Evolutionary conservation across 2,888 invertebrate species (phyloP).

Genomic region (Odontocerum albicorne): DNA sequence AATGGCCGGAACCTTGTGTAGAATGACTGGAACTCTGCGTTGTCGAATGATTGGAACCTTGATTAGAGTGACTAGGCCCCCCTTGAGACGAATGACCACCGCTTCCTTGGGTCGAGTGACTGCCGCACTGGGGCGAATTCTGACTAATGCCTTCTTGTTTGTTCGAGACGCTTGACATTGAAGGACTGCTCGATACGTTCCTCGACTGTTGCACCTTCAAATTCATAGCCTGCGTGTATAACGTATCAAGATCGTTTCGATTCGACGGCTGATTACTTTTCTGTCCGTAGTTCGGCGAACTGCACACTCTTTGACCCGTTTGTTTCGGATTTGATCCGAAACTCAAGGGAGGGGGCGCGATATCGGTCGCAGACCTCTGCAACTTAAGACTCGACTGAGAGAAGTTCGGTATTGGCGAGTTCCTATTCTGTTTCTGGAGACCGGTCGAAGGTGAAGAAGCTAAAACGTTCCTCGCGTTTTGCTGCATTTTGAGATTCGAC

Average conservation of each 20-base stretch:
- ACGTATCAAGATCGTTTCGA: neutral
- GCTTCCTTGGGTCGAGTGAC: neutral
- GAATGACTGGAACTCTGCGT: neutral
- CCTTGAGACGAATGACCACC: neutral
- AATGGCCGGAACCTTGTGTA: neutral
- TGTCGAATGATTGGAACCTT: neutral
- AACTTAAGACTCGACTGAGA: slow-evolving; percentile 15
- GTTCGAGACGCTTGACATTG: neutral
- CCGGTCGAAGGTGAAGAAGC: neutral
- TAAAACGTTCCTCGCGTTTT: neutral
- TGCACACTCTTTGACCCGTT: slow-evolving; percentile 4
- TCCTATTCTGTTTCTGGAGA: neutral
- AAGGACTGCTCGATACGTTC: neutral
- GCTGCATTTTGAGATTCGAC: slow-evolving; percentile 25
- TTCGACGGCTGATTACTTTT: neutral
- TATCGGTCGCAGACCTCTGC: slow-evolving; percentile 2
- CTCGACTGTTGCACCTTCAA: neutral
- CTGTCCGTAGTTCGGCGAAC: slow-evolving; percentile 6
- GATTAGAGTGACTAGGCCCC: neutral
- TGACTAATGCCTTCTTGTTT: neutral
- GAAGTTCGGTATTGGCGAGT: slow-evolving; percentile 16
- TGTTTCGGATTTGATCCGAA: slow-evolving; percentile 2
- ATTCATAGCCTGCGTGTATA: neutral
- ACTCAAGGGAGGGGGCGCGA: neutral
- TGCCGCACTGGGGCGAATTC: too few species aligned